phyloP scores from a whole-genome alignment of 2,888 invertebrate genomes.

The Neoaliturus tenellus region DNA sequence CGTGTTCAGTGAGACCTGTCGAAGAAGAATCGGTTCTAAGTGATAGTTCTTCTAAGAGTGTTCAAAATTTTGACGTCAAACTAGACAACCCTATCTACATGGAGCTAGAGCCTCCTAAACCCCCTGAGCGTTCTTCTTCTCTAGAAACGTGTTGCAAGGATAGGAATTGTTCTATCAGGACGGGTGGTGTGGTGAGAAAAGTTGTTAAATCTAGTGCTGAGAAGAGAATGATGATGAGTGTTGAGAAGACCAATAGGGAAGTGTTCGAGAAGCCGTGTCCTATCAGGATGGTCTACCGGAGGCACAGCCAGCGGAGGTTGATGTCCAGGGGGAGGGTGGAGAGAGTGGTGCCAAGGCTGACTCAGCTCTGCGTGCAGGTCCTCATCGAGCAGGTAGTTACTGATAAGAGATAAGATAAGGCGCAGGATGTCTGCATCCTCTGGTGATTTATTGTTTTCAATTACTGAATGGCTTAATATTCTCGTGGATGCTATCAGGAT shows the following conservation, averaged over 20 bases:
- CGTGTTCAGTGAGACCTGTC: constrained; percentile 27
- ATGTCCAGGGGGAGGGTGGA: constrained; percentile 5
- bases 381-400: constrained; percentile 49
- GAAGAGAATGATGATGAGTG: constrained; percentile 16
- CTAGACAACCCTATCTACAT: constrained; percentile 56
- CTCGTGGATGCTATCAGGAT: no score
- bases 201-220: not conserved
- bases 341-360: constrained; percentile 41
- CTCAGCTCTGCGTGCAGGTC: constrained; percentile 55
- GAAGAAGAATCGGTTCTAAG: not conserved
- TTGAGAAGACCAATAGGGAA: constrained; percentile 48
- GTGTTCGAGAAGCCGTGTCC: constrained; percentile 54
- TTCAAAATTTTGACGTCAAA: not conserved
- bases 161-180: not conserved
- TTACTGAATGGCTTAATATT: no score
- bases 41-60: not conserved
- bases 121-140: not conserved
- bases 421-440: not conserved
- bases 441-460: no score
- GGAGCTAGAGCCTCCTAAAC: constrained; percentile 51
- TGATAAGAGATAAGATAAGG: not conserved
- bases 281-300: constrained; percentile 52
- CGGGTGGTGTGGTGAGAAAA: not conserved
- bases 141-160: not conserved
- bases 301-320: constrained; percentile 54